phyloP scores from a whole-genome alignment of 2,797 vertebrate species.

The Lepidocolaptes lacrymiger region DNA sequence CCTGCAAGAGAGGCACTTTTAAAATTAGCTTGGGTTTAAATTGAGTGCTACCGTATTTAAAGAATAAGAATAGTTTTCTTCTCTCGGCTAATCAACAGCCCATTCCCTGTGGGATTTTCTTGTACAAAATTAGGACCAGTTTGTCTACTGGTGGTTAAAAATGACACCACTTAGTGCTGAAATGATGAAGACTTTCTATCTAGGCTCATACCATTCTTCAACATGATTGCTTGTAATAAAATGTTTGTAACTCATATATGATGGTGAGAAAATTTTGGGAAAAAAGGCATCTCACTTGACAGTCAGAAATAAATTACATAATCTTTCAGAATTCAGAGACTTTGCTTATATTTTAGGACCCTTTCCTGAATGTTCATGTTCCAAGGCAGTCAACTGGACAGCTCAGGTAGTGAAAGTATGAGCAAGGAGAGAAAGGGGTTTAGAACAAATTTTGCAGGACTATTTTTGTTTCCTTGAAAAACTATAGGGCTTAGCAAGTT shows the following conservation, averaged over 20 bases:
- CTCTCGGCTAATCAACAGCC: background rate
- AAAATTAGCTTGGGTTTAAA: background rate
- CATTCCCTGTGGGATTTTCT: background rate
- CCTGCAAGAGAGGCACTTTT: background rate
- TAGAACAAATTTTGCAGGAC: constrained; percentile 49
- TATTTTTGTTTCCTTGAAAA: constrained; percentile 63
- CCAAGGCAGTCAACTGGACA: constrained; percentile 49
- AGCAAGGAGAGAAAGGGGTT: constrained; percentile 16
- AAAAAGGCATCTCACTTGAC: background rate
- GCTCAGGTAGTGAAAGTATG: constrained; percentile 38
- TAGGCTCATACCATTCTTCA: background rate
- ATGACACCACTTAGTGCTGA: background rate
- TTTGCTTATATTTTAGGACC: constrained; percentile 57
- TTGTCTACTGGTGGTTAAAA: background rate
- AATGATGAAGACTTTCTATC: background rate
- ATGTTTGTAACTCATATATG: background rate
- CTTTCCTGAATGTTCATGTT: constrained; percentile 61
- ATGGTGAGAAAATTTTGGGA: background rate
- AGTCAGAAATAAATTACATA: constrained; percentile 55
- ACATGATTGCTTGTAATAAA: background rate
- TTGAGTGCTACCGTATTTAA: background rate
- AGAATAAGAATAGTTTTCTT: background rate
- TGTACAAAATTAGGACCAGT: background rate
- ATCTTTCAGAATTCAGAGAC: constrained; percentile 50
- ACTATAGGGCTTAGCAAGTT: constrained; percentile 31